phyloP scores from a whole-genome alignment of 2,888 invertebrate species.

The Lagria hirta region DNA sequence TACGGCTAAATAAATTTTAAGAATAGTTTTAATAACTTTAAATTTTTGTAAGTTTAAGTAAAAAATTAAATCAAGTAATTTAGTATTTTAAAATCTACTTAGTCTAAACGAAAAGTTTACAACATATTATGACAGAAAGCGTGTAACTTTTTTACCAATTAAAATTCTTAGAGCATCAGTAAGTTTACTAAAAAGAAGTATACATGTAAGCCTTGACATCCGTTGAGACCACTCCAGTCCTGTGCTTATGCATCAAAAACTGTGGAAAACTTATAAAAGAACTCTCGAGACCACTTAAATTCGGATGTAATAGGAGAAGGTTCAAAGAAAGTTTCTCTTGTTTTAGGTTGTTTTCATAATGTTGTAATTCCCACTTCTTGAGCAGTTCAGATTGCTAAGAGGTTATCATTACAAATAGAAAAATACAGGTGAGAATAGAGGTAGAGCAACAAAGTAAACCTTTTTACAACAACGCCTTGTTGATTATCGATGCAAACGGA shows the following conservation, averaged over 20 bases:
- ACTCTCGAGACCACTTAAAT: constrained; percentile 18
- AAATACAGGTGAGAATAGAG: constrained; percentile 8
- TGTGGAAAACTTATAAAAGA: constrained; percentile 16
- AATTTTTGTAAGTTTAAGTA: too few relatives aligned
- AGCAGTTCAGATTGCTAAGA: constrained; percentile 2
- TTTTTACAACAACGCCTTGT: constrained; percentile 23
- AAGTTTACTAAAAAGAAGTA: too few relatives aligned
- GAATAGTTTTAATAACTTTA: too few relatives aligned
- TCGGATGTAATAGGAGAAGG: constrained; percentile 17
- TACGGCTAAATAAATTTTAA: too few relatives aligned
- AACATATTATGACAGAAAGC: too few relatives aligned
- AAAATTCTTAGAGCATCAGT: too few relatives aligned
- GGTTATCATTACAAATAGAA: constrained; percentile 10
- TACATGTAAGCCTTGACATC: too few relatives aligned
- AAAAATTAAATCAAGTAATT: too few relatives aligned
- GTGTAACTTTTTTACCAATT: too few relatives aligned
- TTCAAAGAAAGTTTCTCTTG: constrained; percentile 12
- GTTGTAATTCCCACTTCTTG: constrained; percentile 5
- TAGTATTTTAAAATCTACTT: too few relatives aligned
- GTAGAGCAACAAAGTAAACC: constrained; percentile 25
- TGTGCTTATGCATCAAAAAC: constrained; percentile 17
- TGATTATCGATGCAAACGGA: constrained; percentile 26
- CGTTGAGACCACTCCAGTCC: constrained; percentile 2
- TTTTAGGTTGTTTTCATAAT: constrained; percentile 5
- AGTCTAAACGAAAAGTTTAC: too few relatives aligned